Percentiles rank a stretch among this genome's conserved stretches.
These are phyloP conservation scores for Agapornis canus DNA, from an alignment of 2,797 vertebrate species.

Conservation along the genomic window DNA sequence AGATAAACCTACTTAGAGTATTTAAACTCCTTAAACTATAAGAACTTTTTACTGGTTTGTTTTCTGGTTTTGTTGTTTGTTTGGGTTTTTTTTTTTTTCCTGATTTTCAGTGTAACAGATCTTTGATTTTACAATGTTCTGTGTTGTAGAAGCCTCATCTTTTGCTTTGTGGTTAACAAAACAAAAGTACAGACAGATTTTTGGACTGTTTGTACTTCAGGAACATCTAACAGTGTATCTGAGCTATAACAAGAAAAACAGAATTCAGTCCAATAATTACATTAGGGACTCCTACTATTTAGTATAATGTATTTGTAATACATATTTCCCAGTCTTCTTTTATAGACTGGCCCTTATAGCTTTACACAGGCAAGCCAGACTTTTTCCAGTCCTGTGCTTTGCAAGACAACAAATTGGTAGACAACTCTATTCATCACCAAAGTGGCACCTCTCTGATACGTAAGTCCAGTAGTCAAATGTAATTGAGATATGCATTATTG, in stretches of 20 bases:
- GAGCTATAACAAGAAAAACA: not conserved
- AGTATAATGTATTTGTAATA: not conserved
- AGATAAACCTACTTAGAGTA: not conserved
- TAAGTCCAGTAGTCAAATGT: not conserved
- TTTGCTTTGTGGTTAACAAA: not conserved
- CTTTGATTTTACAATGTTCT: not conserved
- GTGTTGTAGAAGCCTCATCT: not conserved
- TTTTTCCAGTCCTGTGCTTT: not conserved
- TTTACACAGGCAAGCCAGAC: not conserved
- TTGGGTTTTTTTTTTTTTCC: not conserved
- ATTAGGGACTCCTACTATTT: not conserved
- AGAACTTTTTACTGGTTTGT: not conserved
- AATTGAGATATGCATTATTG: constrained; percentile 52
- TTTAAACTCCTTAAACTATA: not conserved
- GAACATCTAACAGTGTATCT: not conserved
- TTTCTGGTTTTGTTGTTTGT: not conserved
- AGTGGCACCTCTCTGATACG: not conserved
- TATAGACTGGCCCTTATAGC: not conserved
- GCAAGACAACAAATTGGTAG: not conserved
- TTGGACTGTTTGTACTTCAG: not conserved
- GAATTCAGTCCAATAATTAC: not conserved
- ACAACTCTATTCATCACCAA: not conserved
- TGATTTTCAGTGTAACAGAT: not conserved
- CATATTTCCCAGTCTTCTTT: not conserved
- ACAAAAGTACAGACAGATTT: not conserved